A percentile compares a stretch with the other conserved stretches of the same genome.
phyloP scores from a whole-genome alignment of 2,113 vertebrate species.

The Eptesicus fuscus region DNA sequence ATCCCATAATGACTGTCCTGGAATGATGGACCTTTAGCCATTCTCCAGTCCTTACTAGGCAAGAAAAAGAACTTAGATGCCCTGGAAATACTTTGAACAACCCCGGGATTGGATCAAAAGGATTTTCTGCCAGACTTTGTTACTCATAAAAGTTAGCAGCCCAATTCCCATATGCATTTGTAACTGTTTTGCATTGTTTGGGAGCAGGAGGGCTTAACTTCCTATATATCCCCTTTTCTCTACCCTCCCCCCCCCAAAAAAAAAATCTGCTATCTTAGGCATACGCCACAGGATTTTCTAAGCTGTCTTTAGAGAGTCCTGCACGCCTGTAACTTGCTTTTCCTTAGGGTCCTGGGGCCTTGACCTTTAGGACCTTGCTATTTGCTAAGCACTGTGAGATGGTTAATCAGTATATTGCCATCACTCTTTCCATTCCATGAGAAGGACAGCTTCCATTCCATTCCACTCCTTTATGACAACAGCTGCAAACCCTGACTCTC shows the following conservation, averaged over 20 bases:
- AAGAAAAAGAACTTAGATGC: background rate
- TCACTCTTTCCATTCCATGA: background rate
- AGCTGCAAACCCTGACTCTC: background rate
- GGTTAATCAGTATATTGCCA: background rate
- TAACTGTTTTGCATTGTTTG: conserved; percentile 14
- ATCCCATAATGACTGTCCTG: background rate
- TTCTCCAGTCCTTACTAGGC: background rate
- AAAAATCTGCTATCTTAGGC: background rate
- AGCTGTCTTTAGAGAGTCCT: background rate
- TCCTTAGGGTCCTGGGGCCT: background rate
- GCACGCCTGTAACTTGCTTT: background rate
- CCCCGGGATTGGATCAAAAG: background rate
- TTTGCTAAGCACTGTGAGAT: background rate
- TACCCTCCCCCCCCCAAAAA: too few relatives aligned
- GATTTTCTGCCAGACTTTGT: conserved; percentile 4
- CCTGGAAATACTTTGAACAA: conserved; percentile 1
- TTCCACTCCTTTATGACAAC: background rate
- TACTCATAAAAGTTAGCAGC: background rate
- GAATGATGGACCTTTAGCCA: background rate
- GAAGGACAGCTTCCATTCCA: background rate
- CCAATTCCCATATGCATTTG: background rate
- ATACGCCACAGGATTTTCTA: background rate
- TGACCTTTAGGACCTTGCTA: background rate
- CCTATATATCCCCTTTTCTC: background rate
- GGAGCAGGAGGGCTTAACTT: background rate